phyloP scores from a whole-genome alignment of 2,888 invertebrate species.

The Thymelicus sylvestris region DNA sequence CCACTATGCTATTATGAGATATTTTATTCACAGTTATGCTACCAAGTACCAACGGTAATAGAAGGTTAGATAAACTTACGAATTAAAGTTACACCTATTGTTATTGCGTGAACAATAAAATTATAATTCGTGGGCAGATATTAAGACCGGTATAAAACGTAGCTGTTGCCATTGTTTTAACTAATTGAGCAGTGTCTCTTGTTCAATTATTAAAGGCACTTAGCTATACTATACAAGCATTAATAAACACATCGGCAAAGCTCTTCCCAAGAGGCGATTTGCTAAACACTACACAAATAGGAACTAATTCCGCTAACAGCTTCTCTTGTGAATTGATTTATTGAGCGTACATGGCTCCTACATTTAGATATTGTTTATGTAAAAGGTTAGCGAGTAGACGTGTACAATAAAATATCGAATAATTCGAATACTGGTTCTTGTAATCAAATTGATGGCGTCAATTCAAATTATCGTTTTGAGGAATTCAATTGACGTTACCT shows the following conservation, averaged over 20 bases:
- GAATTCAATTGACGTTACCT: not conserved
- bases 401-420: no score
- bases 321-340: slow-evolving; percentile 6
- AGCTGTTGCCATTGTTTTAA: no score
- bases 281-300: slow-evolving; percentile 5
- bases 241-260: not conserved
- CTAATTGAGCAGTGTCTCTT: no score
- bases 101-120: no score
- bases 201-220: not conserved
- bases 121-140: no score
- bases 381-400: no score
- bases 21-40: no score
- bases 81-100: no score
- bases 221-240: not conserved
- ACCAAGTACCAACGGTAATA: no score
- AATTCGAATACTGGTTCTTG: not conserved
- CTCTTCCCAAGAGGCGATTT: not conserved
- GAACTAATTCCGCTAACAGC: slow-evolving; percentile 4
- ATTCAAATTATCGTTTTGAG: not conserved
- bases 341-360: not conserved
- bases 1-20: no score
- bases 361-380: not conserved
- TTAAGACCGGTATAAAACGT: no score
- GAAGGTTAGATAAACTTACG: no score
- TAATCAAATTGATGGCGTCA: not conserved